Percentiles rank a stretch among this genome's conserved stretches.
Conservation (phyloP, 2,888 invertebrate genomes). For the Drosophila stalkeri region DNA sequence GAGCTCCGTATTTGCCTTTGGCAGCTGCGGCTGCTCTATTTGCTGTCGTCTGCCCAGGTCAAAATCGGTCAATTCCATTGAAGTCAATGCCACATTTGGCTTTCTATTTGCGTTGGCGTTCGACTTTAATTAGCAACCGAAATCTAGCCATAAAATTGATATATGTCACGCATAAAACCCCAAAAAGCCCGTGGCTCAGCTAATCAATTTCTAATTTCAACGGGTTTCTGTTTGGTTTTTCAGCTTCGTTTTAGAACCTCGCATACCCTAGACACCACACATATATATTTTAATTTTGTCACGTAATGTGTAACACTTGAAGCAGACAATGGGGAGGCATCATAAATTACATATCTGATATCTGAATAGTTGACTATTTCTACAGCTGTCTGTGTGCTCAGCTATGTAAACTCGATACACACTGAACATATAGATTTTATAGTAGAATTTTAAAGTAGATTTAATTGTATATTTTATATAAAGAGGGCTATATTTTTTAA, state of each 20-base stretch:
- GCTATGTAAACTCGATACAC: neutral
- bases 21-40: constrained; percentile 15
- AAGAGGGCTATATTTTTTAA: no score
- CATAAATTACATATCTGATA: constrained; percentile 9
- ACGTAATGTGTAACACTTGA: constrained; percentile 10
- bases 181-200: constrained; percentile 33
- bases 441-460: neutral
- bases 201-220: constrained; percentile 52
- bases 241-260: neutral
- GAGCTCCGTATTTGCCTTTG: neutral
- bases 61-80: constrained; percentile 42
- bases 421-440: neutral
- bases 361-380: neutral
- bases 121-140: constrained; percentile 62
- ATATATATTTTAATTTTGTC: neutral
- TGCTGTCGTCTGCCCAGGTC: constrained; percentile 27
- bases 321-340: neutral
- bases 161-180: constrained; percentile 59
- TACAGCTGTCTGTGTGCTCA: neutral
- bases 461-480: no score
- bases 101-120: constrained; percentile 71
- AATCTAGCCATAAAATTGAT: constrained; percentile 66
- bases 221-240: constrained; percentile 25
- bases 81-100: constrained; percentile 52
- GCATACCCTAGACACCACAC: neutral